Evolutionary conservation across 2,888 invertebrate genomes (phyloP).

Genomic region (Podotricha telesiphe): DNA sequence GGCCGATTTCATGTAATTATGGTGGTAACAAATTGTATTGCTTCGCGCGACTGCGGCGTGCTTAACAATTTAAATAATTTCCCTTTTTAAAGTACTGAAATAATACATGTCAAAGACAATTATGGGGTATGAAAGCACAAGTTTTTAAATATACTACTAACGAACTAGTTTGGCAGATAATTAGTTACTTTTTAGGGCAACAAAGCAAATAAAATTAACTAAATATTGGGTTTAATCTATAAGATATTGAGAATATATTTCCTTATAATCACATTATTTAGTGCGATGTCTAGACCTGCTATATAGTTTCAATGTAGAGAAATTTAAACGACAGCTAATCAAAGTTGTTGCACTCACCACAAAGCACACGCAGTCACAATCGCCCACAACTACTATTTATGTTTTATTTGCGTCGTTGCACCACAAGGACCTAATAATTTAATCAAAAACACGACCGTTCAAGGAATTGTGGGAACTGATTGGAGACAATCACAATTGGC

Average conservation of each 20-base stretch:
- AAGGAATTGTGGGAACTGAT: slow-evolving; percentile 44
- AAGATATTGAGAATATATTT: too few relatives aligned
- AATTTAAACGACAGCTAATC: slow-evolving; percentile 28
- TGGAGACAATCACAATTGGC: slow-evolving; percentile 45
- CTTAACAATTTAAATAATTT: slow-evolving; percentile 20
- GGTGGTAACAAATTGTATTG: slow-evolving; percentile 16
- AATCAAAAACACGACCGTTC: slow-evolving; percentile 57
- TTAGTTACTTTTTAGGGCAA: too few relatives aligned
- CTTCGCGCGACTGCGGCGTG: slow-evolving; percentile 4
- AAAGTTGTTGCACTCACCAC: slow-evolving; percentile 32
- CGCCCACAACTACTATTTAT: slow-evolving; percentile 47
- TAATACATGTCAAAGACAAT: background rate
- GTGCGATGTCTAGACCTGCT: background rate
- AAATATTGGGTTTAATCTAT: too few relatives aligned
- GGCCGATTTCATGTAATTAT: slow-evolving; percentile 18
- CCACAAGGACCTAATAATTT: slow-evolving; percentile 59
- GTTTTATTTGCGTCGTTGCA: slow-evolving; percentile 50
- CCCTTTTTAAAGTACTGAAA: background rate
- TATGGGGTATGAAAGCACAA: background rate
- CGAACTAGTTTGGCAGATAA: too few relatives aligned
- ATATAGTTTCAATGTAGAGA: background rate
- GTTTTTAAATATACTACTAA: background rate
- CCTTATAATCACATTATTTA: too few relatives aligned
- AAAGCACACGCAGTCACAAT: slow-evolving; percentile 28
- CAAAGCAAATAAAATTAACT: too few relatives aligned